Evolutionary conservation across 1,140 invertebrate genomes (phyloP), one percentile per base, ranked within the genome.

Genomic region (Pogonognathellus flavescens): DNA sequence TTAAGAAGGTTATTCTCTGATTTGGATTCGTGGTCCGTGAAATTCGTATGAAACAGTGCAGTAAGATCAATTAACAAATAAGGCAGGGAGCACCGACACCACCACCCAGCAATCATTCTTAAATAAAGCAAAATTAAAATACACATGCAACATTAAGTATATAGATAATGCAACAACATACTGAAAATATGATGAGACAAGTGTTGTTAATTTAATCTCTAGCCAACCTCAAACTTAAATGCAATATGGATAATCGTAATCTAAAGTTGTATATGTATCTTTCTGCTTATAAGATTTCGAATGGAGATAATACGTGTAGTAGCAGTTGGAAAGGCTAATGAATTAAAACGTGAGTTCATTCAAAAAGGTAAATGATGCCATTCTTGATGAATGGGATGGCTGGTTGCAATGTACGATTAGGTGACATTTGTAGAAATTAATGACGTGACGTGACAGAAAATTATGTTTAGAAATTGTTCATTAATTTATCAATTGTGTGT

Each of bases 391-490:
- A 76, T 76, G 16, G 70, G 70, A 49, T 7, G 70, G 16, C 70
- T 76, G 31, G 70, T 1, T 50, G 41, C 41, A 76, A 14, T 50
- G 41, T 18, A 76, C 7, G 31, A 76, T n/a, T 49, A 31, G 70
- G n/a, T 50, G 70, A 50, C 70, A 76, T 76, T 76, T 76, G 70
- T 49, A 16, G 25, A 76, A 76, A 76, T 76, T 76, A 76, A 76
- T 76, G 70, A 76, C 70, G 16, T 76, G 70, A 76, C 70, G 70
- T 76, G 70, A 76, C 70, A 76, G 11, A 76, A 76, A 76, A 76
- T 76, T 76, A 50, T 76, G 70, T 50, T 76, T 76, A 76, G 70
- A 31, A 76, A 76, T 76, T 76, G 70, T 76, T 76, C 70, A 76
- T 76, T 76, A 76, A 76, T 76, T 76, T 76, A 76, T 76, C 70